Percentiles rank a stretch among this genome's conserved stretches.
Evolutionary conservation across 23 tunicate species (phyloP).

Genomic region (Aplidium turbinatum): DNA sequence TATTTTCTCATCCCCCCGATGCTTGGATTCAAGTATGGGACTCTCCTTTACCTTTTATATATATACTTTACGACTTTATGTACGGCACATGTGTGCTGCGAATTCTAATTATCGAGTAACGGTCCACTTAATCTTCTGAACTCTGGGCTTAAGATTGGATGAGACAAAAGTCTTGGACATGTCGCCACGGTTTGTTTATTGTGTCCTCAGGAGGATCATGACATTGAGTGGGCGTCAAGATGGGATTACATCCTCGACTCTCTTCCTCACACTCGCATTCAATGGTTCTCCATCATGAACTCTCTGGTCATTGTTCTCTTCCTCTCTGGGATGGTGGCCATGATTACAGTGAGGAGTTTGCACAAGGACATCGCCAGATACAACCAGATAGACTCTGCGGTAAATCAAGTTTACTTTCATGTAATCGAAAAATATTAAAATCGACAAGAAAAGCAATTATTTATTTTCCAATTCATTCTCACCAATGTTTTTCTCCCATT

Average conservation of each 20-base stretch:
- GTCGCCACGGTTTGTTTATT: not conserved
- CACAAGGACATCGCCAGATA: conserved; percentile 98
- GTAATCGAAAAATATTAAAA: not conserved
- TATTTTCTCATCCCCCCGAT: no score
- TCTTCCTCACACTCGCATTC: conserved; percentile 87
- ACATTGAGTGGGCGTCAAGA: conserved; percentile 92
- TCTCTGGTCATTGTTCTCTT: conserved; percentile 97
- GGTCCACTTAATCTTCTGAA: no score
- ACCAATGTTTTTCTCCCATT: no score
- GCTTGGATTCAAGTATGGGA: no score
- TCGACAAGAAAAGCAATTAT: no score
- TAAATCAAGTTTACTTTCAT: conserved; percentile 20
- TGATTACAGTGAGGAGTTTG: conserved; percentile 89
- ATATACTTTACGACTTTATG: no score
- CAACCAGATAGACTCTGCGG: conserved; percentile 89
- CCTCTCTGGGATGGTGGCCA: conserved; percentile 99
- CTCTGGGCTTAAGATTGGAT: no score
- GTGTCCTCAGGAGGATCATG: conserved; percentile 44
- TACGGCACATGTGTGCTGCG: no score
- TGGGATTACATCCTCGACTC: conserved; percentile 99
- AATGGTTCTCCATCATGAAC: conserved; percentile 99
- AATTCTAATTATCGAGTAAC: no score
- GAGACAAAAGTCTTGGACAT: not conserved
- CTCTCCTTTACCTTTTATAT: no score
- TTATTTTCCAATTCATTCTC: not conserved